These are phyloP conservation scores for Zenarchopterus dispar DNA, from an alignment of 2,797 vertebrate species.

Conservation along the genomic window DNA sequence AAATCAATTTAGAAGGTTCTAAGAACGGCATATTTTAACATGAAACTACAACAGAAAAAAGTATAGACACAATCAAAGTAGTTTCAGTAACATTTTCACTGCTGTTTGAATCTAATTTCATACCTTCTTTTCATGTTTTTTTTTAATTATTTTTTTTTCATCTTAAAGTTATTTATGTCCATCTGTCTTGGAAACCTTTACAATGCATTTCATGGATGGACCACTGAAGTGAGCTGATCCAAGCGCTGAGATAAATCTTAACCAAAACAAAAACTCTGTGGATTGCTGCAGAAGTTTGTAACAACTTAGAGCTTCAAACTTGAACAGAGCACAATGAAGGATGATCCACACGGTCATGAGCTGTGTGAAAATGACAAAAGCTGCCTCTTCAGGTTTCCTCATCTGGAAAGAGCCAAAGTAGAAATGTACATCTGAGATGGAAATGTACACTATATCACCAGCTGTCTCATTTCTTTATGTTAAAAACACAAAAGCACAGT, in stretches of 20 bases:
- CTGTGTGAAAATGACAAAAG: neutral
- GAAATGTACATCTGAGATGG: slow-evolving; percentile 30
- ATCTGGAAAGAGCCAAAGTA: neutral
- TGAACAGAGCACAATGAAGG: neutral
- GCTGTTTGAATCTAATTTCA: neutral
- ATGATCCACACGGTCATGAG: neutral
- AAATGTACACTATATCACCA: slow-evolving; percentile 58
- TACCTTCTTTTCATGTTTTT: too few relatives aligned
- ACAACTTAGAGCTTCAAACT: neutral
- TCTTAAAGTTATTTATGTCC: neutral
- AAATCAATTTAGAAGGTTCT: too few relatives aligned
- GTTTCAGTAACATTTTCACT: too few relatives aligned
- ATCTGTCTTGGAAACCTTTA: neutral
- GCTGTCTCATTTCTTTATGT: slow-evolving; percentile 7
- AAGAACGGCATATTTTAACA: too few relatives aligned
- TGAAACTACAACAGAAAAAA: too few relatives aligned
- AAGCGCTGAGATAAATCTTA: neutral
- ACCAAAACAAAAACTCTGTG: neutral
- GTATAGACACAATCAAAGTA: too few relatives aligned
- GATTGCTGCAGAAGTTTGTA: neutral
- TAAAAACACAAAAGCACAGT: too few relatives aligned
- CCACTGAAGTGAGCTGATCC: neutral
- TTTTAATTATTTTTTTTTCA: neutral
- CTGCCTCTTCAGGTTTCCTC: neutral
- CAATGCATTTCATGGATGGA: neutral